Conservation (phyloP, 2,113 vertebrate genomes). For the Pluvialis apricaria region DNA sequence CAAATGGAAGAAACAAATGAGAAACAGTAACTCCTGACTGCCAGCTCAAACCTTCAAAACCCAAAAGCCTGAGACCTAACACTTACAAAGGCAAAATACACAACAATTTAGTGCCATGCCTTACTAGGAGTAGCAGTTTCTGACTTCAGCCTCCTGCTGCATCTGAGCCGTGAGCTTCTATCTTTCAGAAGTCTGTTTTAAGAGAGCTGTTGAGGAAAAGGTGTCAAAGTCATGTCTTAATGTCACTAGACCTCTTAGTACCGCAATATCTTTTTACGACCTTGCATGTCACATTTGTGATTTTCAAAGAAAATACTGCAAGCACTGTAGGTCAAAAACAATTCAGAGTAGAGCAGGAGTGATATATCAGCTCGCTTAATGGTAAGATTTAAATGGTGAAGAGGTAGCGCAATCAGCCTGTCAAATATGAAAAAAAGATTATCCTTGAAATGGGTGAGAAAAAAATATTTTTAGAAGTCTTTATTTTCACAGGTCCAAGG, state of each 20-base stretch:
- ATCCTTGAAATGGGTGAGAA: background rate
- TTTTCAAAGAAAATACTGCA: background rate
- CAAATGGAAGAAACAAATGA: background rate
- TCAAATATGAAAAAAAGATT: background rate
- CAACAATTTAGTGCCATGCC: background rate
- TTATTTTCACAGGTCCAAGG: background rate
- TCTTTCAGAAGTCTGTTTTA: background rate
- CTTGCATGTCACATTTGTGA: background rate
- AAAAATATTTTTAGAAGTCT: background rate
- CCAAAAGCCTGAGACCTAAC: background rate
- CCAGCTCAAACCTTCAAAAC: background rate
- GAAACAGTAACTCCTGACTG: background rate
- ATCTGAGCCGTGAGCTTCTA: background rate
- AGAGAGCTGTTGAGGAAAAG: background rate
- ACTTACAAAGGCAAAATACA: background rate
- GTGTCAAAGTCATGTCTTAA: background rate
- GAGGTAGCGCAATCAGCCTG: background rate
- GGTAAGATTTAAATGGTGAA: background rate
- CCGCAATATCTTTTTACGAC: background rate
- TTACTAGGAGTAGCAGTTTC: background rate
- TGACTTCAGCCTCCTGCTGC: background rate
- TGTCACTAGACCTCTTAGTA: background rate
- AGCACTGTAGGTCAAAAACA: background rate
- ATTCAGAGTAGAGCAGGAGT: background rate
- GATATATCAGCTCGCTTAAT: background rate